phyloP scores from a whole-genome alignment of 92 coral and sea anemone species.

The Anthopleura xanthogrammica region DNA sequence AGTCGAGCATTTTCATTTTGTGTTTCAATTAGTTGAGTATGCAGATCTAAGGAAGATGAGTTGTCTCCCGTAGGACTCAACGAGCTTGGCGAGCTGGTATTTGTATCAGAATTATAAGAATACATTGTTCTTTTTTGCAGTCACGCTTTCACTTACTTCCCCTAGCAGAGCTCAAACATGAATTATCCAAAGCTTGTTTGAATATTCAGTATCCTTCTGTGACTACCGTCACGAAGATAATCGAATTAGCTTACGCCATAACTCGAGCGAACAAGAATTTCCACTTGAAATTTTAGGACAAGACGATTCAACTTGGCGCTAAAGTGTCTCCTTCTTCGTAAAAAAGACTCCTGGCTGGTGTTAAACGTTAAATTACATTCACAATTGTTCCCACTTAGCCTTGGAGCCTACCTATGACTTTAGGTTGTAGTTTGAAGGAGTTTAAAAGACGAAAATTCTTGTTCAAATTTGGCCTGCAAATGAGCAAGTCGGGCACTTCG shows the following conservation, averaged over 20 bases:
- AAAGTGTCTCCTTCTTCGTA: background rate
- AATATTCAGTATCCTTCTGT: background rate
- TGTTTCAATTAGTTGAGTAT: slow-evolving; percentile 62
- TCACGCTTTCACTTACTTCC: background rate
- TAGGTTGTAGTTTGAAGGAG: background rate
- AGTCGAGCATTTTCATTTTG: slow-evolving; percentile 88
- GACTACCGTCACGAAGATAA: slow-evolving; percentile 3
- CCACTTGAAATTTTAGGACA: background rate
- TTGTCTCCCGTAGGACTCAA: slow-evolving; percentile 10
- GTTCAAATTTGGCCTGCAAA: slow-evolving; percentile 27
- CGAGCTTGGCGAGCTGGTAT: slow-evolving; percentile 19
- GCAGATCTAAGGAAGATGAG: slow-evolving; percentile 45
- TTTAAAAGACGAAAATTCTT: slow-evolving; percentile 4
- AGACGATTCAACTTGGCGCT: background rate
- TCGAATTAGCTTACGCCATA: background rate
- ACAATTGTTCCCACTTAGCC: background rate
- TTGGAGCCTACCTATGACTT: background rate
- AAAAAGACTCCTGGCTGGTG: background rate
- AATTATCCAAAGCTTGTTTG: background rate
- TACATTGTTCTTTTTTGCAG: slow-evolving; percentile 22
- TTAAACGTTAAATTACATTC: background rate
- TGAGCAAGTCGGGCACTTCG: slow-evolving; percentile 25
- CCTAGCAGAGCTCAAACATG: background rate
- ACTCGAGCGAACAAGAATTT: background rate
- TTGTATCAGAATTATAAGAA: slow-evolving; percentile 5